Base-by-base conservation (phyloP, 1,140 invertebrate genomes). In the Apis laboriosa region DNA sequence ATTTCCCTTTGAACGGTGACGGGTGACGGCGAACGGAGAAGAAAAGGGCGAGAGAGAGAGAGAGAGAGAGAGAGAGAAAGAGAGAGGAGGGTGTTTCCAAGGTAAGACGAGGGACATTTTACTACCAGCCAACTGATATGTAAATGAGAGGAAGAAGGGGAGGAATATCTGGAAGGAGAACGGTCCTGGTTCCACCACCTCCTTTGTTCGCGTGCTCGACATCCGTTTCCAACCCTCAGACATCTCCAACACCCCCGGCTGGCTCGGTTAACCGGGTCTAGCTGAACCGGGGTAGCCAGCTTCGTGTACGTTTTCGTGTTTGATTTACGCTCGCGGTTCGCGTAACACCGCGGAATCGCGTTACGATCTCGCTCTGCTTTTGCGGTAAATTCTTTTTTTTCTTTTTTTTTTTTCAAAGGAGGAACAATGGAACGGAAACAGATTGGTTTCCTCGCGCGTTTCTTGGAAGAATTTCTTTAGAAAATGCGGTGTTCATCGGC, bases 81-180 rank as follows among this genome's bases (percentile, higher is more conserved):
- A 19, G 17, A 24, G 63, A 24, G 34, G 43, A 60, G 49, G 71
- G 43, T 43, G 68, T 68, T 77, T 55, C 70, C 74, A 85, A 83
- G 79, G 49, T 80, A 61, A 73, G 66, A 77, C 60, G 58, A 43
- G 34, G 34, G 34, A 63, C 84, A 53, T 77, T 86, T 86, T 77
- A 86, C 85, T 81, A 56, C 73, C 49, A 63, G 72, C 55, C 85
- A 86, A 86, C 79, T 83, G 85, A 86, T 86, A 86, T 86, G 86
- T 83, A 87, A 87, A 87, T 87, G 75, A 86, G 80, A 83, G 71
- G 70, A 63, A 85, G 19, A 55, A 53, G 51, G 21, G 34, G 34
- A 63, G 73, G 60, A 72, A 77, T 67, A 71, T 77, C 72, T 70
- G 51, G 34, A 55, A 56, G 67, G 28, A 56, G 53, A 24, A 63